Percentiles rank a stretch among this genome's conserved stretches.
These are phyloP conservation scores for Leucozona laternaria DNA, from an alignment of 2,888 invertebrate genomes.

Conservation along the genomic window DNA sequence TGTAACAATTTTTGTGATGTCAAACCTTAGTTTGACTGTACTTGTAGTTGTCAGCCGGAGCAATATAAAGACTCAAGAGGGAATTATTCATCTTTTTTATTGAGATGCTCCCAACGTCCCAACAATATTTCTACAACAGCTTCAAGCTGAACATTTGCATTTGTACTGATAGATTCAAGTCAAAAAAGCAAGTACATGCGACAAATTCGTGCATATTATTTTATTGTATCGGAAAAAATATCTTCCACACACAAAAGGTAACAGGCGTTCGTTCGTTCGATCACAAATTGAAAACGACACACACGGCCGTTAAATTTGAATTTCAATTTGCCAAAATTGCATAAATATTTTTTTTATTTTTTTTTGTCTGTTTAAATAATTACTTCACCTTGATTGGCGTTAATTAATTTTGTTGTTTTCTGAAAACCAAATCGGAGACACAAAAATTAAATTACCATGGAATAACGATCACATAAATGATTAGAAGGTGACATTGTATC, in stretches of 20 bases:
- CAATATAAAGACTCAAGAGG: no score
- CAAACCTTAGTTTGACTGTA: no score
- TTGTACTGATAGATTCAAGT: background rate
- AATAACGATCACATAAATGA: slow-evolving; percentile 65
- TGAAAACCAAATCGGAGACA: slow-evolving; percentile 10
- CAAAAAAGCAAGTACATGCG: background rate
- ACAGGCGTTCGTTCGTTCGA: background rate
- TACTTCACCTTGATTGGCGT: slow-evolving; percentile 57
- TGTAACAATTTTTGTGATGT: no score
- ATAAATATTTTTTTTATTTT: slow-evolving; percentile 24
- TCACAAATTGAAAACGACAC: slow-evolving; percentile 57
- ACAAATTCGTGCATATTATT: background rate
- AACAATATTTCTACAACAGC: no score
- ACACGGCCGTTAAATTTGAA: slow-evolving; percentile 62
- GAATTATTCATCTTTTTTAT: no score
- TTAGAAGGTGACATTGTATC: slow-evolving; percentile 71
- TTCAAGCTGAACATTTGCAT: no score
- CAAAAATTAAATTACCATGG: slow-evolving; percentile 66
- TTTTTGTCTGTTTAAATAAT: slow-evolving; percentile 63
- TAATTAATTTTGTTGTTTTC: slow-evolving; percentile 60
- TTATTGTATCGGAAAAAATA: background rate
- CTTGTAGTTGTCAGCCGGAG: no score
- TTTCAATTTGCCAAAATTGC: slow-evolving; percentile 72
- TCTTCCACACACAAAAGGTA: background rate
- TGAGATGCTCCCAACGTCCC: no score